Conservation (phyloP, 2,888 invertebrate species). For the Tuberolachnus salignus region DNA sequence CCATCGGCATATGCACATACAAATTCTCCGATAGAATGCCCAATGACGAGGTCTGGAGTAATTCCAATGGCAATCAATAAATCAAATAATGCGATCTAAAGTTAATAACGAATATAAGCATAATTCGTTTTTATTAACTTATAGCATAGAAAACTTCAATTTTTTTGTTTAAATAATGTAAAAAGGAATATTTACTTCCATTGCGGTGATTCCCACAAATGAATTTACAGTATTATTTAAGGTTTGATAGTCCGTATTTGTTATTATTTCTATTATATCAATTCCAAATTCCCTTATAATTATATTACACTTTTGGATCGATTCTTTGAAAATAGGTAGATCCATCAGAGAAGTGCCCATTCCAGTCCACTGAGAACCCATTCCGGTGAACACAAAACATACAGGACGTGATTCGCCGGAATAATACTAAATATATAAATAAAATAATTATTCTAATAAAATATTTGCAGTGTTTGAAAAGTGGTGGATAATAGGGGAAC, state of each 20-base stretch:
- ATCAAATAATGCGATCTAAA: constrained; percentile 70
- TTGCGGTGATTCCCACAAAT: constrained; percentile 76
- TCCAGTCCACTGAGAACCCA: constrained; percentile 87
- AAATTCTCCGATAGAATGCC: constrained; percentile 71
- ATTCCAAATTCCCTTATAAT: constrained; percentile 70
- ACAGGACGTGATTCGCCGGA: constrained; percentile 73
- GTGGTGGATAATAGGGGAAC: no score
- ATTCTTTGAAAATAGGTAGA: constrained; percentile 74
- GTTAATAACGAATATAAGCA: no score
- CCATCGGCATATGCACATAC: constrained; percentile 73
- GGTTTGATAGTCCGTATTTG: constrained; percentile 68
- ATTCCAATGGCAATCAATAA: constrained; percentile 69
- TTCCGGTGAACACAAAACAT: constrained; percentile 90
- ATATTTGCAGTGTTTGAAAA: no score
- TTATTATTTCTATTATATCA: constrained; percentile 70
- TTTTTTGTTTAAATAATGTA: background rate
- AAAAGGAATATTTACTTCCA: constrained; percentile 63
- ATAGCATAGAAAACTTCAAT: no score
- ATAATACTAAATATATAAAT: constrained; percentile 65
- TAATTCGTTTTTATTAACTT: no score
- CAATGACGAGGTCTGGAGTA: constrained; percentile 76
- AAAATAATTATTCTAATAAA: no score
- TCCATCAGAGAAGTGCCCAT: constrained; percentile 80
- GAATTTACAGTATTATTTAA: constrained; percentile 74
- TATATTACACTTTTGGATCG: constrained; percentile 72